Evolutionary conservation across 2,797 vertebrate species (phyloP).

Genomic region (Helarctos malayanus): DNA sequence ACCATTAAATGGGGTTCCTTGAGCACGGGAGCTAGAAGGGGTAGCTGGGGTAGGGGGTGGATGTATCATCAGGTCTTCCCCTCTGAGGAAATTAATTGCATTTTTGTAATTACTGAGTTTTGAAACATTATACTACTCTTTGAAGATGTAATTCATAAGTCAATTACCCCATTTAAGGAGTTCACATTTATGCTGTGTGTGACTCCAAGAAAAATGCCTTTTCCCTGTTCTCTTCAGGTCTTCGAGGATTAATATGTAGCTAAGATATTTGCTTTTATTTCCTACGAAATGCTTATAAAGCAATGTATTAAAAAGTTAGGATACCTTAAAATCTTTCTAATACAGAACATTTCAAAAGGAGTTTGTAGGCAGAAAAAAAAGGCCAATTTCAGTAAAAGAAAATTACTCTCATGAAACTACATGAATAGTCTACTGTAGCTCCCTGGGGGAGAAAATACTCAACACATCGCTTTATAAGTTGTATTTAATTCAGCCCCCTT

Average conservation of each 20-base stretch:
- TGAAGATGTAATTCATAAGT: background rate
- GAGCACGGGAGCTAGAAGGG: background rate
- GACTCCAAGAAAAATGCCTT: background rate
- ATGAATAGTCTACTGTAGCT: background rate
- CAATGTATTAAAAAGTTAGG: background rate
- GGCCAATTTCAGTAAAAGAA: background rate
- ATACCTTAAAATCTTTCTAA: background rate
- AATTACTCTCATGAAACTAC: background rate
- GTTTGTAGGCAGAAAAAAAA: background rate
- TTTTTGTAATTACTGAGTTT: background rate
- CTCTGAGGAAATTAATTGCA: background rate
- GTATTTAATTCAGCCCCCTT: conserved; percentile 57
- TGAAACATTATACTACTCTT: background rate
- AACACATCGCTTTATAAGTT: conserved; percentile 1
- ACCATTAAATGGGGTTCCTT: background rate
- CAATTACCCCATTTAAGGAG: background rate
- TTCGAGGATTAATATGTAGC: background rate
- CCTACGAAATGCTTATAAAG: background rate
- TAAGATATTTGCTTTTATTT: conserved; percentile 40
- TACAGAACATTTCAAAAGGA: background rate
- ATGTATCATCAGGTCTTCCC: background rate
- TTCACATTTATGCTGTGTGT: background rate
- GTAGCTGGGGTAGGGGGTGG: too few relatives aligned
- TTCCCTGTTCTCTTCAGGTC: background rate
- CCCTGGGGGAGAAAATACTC: background rate